Evolutionary conservation across 2,797 vertebrate species (phyloP), one percentile per base, ranked within the genome.

Genomic region (Hypotaenidia philippensis): DNA sequence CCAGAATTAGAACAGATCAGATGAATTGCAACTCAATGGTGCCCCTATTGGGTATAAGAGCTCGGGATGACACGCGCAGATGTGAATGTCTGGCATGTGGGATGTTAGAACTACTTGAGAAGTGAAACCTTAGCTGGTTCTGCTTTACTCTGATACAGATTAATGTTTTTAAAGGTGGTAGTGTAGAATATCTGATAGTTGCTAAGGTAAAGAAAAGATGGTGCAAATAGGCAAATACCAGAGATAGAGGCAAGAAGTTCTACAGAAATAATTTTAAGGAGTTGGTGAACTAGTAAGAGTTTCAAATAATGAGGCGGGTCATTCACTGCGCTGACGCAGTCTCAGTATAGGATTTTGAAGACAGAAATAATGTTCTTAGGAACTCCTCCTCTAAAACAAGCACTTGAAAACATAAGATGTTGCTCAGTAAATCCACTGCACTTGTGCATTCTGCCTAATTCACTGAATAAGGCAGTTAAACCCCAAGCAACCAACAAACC

Each of bases 1-100:
- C 85, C 87, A 87, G 79, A 87, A 70, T 96, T 85, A 88, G 82
- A 93, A 76, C 76, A 66, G 59, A 92, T 74, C 68, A 52, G 71
- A 83, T 25, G 64, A 85, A 45, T 45, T 69, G 23, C 34, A 68
- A 50, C 85, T 65, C 87, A 34, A 0, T 68, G 45, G 86, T 94
- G 96, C 61, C 83, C 87, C 60, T 87, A 40, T 59, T 91, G 85
- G 71, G 88, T 71, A 57, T 80, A 76, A 70, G 36, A 86, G 53
- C 6, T 86, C 49, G 53, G 36, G 80, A 88, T 93, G 85, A 93
- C 85, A 71, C 0, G 21, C 45, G 41, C 32, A n/a, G 32, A 83
- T 60, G 56, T 52, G 87, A 89, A 74, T 85, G 66, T 47, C 34
- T 87, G 87, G 87, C 82, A 85, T 17, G 76, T 64, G 57, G 49